Evolutionary conservation across 2,888 invertebrate species (phyloP), one percentile per base, ranked within the genome.

Genomic region (Melanargia galathea): DNA sequence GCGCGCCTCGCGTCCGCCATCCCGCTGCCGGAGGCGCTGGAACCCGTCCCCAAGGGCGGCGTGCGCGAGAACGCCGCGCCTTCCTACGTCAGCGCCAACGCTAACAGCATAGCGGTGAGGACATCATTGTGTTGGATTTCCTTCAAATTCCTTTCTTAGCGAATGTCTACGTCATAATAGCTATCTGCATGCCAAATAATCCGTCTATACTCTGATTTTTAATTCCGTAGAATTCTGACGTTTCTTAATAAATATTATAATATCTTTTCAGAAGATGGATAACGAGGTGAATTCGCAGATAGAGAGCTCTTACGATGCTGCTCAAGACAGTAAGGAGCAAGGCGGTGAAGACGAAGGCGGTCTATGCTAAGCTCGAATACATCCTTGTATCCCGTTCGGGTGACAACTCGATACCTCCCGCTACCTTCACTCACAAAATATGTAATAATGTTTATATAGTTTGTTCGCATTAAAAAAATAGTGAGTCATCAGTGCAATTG

Each of bases 21-120:
- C 2, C 86, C 84, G 0, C 71, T 90, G 64, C 90, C 90, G 0
- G 83, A 86, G 64, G 80, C 75, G 0, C 74, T 84, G 3, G 86
- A 84, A 38, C 84, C 82, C 0, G 92, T 92, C 0, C 93, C 94
- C 1, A 93, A 92, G 68, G 93, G 93, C 22, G 88, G 91, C 52
- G 92, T 95, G 40, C 82, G 93, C 69, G 94, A 94, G 78, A 95
- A 95, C 80, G 95, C 95, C 7, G 94, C 95, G 6, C 93, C 95
- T 0, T 93, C 94, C 0, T 95, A 94, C 73, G 93, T 86, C 59
- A 84, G 83, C 66, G 73, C 77, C 0, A 77, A 75, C 24, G 72
- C 75, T 6, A 26, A 35, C 48, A 49, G 54, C 54, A 55, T 45
- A 58, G 58, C 35, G 43, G 66, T 66, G 52, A 58, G 63, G 1